Conservation (phyloP, 2,888 invertebrate species). For the Osmoderma eremita region DNA sequence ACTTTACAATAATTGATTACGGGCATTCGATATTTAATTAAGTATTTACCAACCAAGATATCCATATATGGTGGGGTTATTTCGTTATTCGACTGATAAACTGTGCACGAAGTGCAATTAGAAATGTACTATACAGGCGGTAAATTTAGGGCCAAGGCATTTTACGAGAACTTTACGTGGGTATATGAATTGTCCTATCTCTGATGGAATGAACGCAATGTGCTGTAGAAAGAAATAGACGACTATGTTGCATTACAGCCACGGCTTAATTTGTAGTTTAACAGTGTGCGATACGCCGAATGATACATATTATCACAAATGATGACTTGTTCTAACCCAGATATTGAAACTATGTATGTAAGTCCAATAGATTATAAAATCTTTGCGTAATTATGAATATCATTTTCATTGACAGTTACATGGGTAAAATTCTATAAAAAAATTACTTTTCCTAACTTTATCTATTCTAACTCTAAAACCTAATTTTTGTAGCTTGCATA, state of each 20-base stretch:
- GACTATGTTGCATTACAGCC: too few species aligned
- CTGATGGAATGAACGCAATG: background rate
- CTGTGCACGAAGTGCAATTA: slow-evolving; percentile 20
- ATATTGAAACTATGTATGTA: background rate
- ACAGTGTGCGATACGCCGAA: too few species aligned
- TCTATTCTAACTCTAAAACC: too few species aligned
- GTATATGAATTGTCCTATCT: background rate
- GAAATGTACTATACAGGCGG: background rate
- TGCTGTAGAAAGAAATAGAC: background rate
- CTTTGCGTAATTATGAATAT: too few species aligned
- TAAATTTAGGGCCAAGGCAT: slow-evolving; percentile 8
- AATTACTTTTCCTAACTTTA: too few species aligned
- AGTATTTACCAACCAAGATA: slow-evolving; percentile 31
- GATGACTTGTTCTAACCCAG: too few species aligned
- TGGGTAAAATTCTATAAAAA: too few species aligned
- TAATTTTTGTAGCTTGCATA: too few species aligned
- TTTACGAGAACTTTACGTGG: slow-evolving; percentile 12
- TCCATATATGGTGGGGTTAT: slow-evolving; percentile 22
- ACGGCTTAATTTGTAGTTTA: too few species aligned
- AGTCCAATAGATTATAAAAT: too few species aligned
- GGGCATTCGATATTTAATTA: slow-evolving; percentile 39
- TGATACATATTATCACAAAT: too few species aligned
- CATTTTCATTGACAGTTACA: too few species aligned
- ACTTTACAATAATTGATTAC: slow-evolving; percentile 41
- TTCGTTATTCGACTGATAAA: slow-evolving; percentile 26